phyloP scores from a whole-genome alignment of 1,140 invertebrate genomes.

The Drosophila melanica region DNA sequence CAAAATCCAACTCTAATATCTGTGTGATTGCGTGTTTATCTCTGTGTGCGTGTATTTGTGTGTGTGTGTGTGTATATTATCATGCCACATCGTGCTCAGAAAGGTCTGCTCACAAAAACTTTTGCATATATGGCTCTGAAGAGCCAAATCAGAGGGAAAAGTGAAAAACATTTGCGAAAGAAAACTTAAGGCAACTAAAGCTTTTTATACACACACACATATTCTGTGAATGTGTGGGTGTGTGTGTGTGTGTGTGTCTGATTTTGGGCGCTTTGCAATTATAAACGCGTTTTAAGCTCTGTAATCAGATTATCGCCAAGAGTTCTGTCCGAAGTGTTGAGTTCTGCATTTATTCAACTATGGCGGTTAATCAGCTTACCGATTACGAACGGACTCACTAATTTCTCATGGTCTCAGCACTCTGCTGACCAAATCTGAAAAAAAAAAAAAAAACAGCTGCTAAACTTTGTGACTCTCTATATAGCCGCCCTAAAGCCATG shows the following conservation, averaged over 20 bases:
- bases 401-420: neutral
- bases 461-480: conserved; percentile 51
- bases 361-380: conserved; percentile 43
- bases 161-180: conserved; percentile 7
- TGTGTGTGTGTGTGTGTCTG: neutral
- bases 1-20: neutral
- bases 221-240: neutral
- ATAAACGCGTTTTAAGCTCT: conserved; percentile 7
- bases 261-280: conserved; percentile 1
- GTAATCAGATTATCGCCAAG: conserved; percentile 19
- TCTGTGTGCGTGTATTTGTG: conserved; percentile 1
- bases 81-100: neutral
- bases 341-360: conserved; percentile 20
- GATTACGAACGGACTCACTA: conserved; percentile 1
- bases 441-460: conserved; percentile 25
- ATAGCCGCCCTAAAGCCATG: too few species aligned
- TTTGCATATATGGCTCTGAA: conserved; percentile 3
- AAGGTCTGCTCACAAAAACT: conserved; percentile 18
- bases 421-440: too few species aligned
- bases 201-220: neutral
- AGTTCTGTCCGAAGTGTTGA: conserved; percentile 7
- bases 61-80: conserved; percentile 13
- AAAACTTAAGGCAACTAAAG: conserved; percentile 11
- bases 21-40: conserved; percentile 4
- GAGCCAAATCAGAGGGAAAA: neutral